Percentiles rank a stretch among this genome's conserved stretches.
These are phyloP conservation scores for Glaucopsyche alexis DNA, from an alignment of 2,888 invertebrate genomes.

Conservation along the genomic window DNA sequence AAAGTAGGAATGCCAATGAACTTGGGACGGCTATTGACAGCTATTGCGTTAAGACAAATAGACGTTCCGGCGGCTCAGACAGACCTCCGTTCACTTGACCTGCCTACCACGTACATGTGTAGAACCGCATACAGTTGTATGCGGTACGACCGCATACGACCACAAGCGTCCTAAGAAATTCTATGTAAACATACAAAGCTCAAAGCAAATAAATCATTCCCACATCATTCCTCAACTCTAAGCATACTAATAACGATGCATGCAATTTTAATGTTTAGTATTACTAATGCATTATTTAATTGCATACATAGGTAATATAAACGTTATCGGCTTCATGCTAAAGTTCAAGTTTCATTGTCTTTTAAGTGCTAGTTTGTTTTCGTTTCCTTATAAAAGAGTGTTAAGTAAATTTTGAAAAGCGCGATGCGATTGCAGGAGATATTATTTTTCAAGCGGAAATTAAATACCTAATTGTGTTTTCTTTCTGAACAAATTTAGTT, in stretches of 20 bases:
- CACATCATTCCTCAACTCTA: conserved; percentile 35
- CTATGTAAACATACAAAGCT: conserved; percentile 66
- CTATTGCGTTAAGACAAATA: conserved; percentile 79
- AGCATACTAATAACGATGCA: conserved; percentile 24
- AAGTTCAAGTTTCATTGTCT: background rate
- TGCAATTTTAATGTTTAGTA: conserved; percentile 21
- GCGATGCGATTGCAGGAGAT: background rate
- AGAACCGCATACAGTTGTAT: conserved; percentile 50
- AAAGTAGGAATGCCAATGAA: conserved; percentile 77
- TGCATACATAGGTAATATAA: background rate
- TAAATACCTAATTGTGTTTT: conserved; percentile 12
- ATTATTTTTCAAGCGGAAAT: background rate
- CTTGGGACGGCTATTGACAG: conserved; percentile 77
- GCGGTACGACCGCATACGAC: conserved; percentile 53
- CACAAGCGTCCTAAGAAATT: conserved; percentile 69
- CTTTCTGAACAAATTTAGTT: background rate
- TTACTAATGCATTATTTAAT: conserved; percentile 17
- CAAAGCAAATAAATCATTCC: conserved; percentile 71
- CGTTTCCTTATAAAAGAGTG: background rate
- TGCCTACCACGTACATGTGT: conserved; percentile 52
- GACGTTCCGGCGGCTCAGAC: conserved; percentile 70
- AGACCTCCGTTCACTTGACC: conserved; percentile 75
- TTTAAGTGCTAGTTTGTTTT: background rate
- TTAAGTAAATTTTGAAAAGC: background rate
- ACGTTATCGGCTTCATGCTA: background rate